Evolutionary conservation across 2,113 vertebrate genomes (phyloP).

Genomic region (Myotis brandtii): DNA sequence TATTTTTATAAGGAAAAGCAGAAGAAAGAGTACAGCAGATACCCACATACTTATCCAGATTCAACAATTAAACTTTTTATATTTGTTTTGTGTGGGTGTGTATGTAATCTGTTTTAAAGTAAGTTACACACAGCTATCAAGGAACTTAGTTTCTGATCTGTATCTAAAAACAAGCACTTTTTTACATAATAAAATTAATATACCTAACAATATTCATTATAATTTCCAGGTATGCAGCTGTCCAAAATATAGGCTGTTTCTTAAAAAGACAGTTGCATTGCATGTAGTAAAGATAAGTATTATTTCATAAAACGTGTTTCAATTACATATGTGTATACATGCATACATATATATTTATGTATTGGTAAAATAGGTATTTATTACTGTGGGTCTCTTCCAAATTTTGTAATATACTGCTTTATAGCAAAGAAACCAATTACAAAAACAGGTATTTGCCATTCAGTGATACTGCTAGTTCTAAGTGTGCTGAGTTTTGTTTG

Average conservation of each 20-base stretch:
- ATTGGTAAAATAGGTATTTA: neutral
- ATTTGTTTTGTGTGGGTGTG: neutral
- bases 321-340: neutral
- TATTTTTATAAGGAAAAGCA: conserved; percentile 30
- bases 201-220: neutral
- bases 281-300: neutral
- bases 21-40: neutral
- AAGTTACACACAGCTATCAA: neutral
- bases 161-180: conserved; percentile 11
- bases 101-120: neutral
- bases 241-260: neutral
- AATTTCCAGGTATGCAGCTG: neutral
- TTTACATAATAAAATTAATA: neutral
- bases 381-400: neutral
- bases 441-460: neutral
- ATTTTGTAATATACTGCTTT: conserved; percentile 13
- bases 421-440: neutral
- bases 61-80: neutral
- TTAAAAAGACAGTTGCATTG: neutral
- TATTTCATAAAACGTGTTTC: neutral
- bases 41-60: neutral
- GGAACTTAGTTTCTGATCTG: neutral
- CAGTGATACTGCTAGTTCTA: neutral
- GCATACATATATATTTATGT: neutral
- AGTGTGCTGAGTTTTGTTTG: neutral